phyloP scores from a whole-genome alignment of 2,113 vertebrate genomes.

The Onychorhynchus coronatus region DNA sequence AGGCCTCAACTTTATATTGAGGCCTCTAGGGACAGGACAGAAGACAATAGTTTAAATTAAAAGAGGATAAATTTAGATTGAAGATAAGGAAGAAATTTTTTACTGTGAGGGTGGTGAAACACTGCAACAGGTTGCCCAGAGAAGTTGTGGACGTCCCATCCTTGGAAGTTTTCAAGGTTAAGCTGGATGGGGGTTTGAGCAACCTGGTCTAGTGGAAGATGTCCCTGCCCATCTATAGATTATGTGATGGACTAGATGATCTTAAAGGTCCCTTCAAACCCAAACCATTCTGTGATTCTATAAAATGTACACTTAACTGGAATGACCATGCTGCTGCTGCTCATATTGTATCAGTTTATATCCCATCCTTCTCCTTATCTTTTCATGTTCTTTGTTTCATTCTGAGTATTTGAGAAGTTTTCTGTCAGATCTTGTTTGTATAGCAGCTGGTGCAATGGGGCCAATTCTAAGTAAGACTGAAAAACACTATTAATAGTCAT shows the following conservation, averaged over 20 bases:
- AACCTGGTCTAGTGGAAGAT: background rate
- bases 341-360: background rate
- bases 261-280: background rate
- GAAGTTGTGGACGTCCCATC: background rate
- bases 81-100: background rate
- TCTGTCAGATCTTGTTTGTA: background rate
- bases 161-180: background rate
- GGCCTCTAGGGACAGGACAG: background rate
- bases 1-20: background rate
- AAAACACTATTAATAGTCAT: background rate
- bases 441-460: background rate
- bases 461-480: background rate
- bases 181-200: accelerated
- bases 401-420: background rate
- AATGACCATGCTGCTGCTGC: background rate
- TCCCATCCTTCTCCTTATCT: background rate
- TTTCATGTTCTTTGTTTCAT: background rate
- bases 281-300: background rate
- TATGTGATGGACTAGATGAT: background rate
- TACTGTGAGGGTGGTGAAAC: background rate
- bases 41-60: background rate
- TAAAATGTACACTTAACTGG: background rate
- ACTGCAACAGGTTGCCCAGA: background rate
- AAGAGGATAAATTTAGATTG: background rate
- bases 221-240: background rate